phyloP scores from a whole-genome alignment of 2,888 invertebrate genomes.

The Amblyjoppa fuscipennis region DNA sequence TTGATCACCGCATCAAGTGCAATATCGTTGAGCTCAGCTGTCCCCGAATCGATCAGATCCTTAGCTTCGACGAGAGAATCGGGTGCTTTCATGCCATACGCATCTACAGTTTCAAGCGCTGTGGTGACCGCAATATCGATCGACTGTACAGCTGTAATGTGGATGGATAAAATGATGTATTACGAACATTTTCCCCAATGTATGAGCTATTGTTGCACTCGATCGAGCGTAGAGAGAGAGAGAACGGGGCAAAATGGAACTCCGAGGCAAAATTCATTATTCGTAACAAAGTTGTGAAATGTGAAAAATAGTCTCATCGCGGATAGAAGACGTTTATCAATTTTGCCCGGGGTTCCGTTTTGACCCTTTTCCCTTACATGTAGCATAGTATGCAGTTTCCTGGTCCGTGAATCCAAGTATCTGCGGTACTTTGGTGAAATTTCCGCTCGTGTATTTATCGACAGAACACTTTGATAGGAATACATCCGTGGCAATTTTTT shows the following conservation, averaged over 20 bases:
- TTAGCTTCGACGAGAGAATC: background rate
- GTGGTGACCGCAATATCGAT: background rate
- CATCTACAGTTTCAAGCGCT: background rate
- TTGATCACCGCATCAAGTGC: constrained; percentile 14
- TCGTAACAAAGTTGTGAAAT: no score
- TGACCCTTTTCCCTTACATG: constrained; percentile 29
- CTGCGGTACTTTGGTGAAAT: constrained; percentile 86
- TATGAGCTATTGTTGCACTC: no score
- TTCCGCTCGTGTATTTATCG: constrained; percentile 83
- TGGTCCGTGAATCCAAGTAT: constrained; percentile 86
- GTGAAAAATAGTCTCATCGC: background rate
- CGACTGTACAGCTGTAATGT: no score
- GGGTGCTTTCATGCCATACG: constrained; percentile 30
- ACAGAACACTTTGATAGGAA: constrained; percentile 85
- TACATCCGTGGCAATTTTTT: constrained; percentile 84
- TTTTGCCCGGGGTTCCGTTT: no score
- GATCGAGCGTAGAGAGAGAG: no score
- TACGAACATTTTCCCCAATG: no score
- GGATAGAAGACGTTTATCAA: background rate
- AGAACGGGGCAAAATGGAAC: no score
- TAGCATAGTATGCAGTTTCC: constrained; percentile 76
- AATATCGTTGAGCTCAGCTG: background rate
- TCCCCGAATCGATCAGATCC: background rate
- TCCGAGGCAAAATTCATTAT: no score
- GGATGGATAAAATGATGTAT: no score